Evolutionary conservation across 2,113 vertebrate species (phyloP).

Genomic region (Perca flavescens): DNA sequence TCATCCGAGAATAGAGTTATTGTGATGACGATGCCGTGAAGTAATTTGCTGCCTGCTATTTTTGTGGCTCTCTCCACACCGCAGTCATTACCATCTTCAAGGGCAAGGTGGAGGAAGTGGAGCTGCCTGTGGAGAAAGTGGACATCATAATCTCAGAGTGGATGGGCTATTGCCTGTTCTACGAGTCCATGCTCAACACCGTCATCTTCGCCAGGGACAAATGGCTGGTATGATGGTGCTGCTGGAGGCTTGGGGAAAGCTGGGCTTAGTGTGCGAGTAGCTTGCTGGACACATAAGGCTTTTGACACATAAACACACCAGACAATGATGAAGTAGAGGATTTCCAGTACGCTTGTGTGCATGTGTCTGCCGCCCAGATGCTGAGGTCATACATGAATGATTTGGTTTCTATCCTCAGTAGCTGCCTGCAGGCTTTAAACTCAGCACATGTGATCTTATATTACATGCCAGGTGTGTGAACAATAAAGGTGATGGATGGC

Average conservation of each 20-base stretch:
- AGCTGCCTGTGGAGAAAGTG: slow-evolving; percentile 96
- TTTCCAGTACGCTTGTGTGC: slow-evolving; percentile 35
- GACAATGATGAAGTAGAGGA: slow-evolving; percentile 45
- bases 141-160: slow-evolving; percentile 99
- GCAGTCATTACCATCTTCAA: slow-evolving; percentile 98
- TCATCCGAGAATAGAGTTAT: slow-evolving; percentile 17
- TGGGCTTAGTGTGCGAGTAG: background rate
- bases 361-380: slow-evolving; percentile 37
- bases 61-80: slow-evolving; percentile 52
- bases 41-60: slow-evolving; percentile 55
- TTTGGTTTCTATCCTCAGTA: slow-evolving; percentile 25
- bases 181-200: slow-evolving; percentile 98
- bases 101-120: slow-evolving; percentile 98
- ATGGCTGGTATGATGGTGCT: slow-evolving; percentile 90
- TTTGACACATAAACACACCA: slow-evolving; percentile 34
- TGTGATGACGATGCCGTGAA: slow-evolving; percentile 22
- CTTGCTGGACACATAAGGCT: slow-evolving; percentile 18
- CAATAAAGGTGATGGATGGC: slow-evolving; percentile 48
- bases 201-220: slow-evolving; percentile 99
- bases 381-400: slow-evolving; percentile 29
- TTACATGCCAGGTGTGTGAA: slow-evolving; percentile 60
- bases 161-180: slow-evolving; percentile 99
- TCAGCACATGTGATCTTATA: slow-evolving; percentile 32
- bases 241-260: slow-evolving; percentile 15
- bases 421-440: slow-evolving; percentile 42